These are phyloP conservation scores for Hexactinellida sp. DNA, from an alignment of 37 sponge, comb jelly and placozoan species.

Conservation along the genomic window DNA sequence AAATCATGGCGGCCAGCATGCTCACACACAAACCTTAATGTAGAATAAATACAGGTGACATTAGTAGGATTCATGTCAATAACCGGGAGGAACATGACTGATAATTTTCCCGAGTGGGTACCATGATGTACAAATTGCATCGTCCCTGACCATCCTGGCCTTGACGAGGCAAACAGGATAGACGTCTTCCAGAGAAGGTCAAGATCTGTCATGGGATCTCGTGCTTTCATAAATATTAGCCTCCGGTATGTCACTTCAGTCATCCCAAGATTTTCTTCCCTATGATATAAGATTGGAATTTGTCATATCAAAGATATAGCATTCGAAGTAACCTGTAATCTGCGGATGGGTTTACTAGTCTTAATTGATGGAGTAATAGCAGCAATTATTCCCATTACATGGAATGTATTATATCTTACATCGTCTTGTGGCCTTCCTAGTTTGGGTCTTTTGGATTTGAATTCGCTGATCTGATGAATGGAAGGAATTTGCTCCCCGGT, in stretches of 20 bases:
- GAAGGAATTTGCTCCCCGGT: too few species aligned
- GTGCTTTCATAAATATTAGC: neutral
- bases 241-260: slow-evolving; percentile 22
- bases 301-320: neutral
- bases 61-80: neutral
- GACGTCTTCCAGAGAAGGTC: slow-evolving; percentile 1
- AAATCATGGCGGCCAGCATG: slow-evolving; percentile 26
- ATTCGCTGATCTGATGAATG: slow-evolving; percentile 23
- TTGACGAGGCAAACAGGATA: neutral
- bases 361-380: neutral
- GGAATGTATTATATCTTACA: slow-evolving; percentile 21
- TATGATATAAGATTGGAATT: neutral
- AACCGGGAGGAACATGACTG: neutral
- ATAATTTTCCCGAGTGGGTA: neutral
- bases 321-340: neutral
- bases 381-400: slow-evolving; percentile 10
- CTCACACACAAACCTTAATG: slow-evolving; percentile 23
- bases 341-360: neutral
- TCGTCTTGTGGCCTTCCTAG: slow-evolving; percentile 27
- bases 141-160: slow-evolving; percentile 23
- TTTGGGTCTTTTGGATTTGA: slow-evolving; percentile 25
- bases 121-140: slow-evolving; percentile 18
- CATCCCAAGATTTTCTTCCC: slow-evolving; percentile 28
- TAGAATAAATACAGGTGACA: slow-evolving; percentile 1
- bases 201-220: slow-evolving; percentile 14